Conservation (phyloP, 2,888 invertebrate species). For the Clunio marinus region DNA sequence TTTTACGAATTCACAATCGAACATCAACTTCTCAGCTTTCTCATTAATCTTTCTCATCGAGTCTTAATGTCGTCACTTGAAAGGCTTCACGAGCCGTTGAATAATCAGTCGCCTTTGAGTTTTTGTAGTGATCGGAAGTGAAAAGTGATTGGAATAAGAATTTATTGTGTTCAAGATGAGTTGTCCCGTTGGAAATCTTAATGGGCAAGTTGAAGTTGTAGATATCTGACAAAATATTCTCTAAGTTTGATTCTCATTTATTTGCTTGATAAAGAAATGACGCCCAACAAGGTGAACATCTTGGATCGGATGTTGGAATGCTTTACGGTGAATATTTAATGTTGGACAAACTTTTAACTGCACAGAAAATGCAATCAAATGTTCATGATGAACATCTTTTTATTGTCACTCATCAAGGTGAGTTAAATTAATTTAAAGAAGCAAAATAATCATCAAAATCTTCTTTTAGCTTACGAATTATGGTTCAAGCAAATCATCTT, state of each 20-base stretch:
- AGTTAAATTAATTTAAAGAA: not conserved
- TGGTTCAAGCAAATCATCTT: constrained; percentile 99
- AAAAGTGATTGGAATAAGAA: not conserved
- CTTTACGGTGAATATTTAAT: constrained; percentile 87
- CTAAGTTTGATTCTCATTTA: not conserved
- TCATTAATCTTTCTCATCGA: too few species aligned
- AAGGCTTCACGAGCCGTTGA: too few species aligned
- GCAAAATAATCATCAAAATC: not conserved
- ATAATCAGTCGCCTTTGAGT: not conserved
- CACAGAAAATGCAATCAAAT: constrained; percentile 77
- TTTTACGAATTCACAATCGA: too few species aligned
- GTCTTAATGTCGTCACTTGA: too few species aligned
- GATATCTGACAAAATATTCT: not conserved
- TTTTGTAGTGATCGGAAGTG: not conserved
- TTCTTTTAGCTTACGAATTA: constrained; percentile 81
- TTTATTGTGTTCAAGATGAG: constrained; percentile 19
- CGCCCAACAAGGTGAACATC: constrained; percentile 54
- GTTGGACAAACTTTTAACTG: constrained; percentile 77
- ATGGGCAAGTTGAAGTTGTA: constrained; percentile 25
- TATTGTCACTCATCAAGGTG: constrained; percentile 97
- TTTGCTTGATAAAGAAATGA: not conserved
- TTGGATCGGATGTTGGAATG: constrained; percentile 71
- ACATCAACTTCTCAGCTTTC: too few species aligned
- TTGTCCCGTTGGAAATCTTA: constrained; percentile 28
- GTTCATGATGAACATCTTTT: constrained; percentile 98